Evolutionary conservation across 2,797 vertebrate genomes (phyloP), one percentile per base, ranked within the genome.

Genomic region (Tachyglossus aculeatus): DNA sequence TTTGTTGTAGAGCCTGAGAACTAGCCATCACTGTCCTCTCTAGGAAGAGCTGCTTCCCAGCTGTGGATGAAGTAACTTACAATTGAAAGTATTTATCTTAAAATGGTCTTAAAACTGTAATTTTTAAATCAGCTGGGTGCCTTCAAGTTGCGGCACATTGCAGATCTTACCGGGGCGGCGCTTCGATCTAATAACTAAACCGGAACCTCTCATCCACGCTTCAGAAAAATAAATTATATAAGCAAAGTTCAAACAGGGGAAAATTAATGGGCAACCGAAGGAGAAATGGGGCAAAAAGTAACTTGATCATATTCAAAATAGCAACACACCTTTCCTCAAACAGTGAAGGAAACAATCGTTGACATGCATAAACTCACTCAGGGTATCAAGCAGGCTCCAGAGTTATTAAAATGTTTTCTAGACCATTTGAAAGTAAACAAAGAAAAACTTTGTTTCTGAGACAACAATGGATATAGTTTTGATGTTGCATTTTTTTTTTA

Each of bases 371-470:
- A 22, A 15, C 22, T 41, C 61, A 5, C 2, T 18, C 31, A 0
- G 0, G 9, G 16, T 37, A 2, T 0, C 2, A 9, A 36, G 24
- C 34, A 0, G 13, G 47, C 37, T 37, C 67, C 3, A 2, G 53
- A 1, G 50, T 83, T 43, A 80, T 68, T 50, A 83, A 47, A 77
- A 33, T 22, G 74, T 59, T 71, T 86, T 71, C 80, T 68, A 67
- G 70, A 66, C 66, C 77, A 40, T 53, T 54, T 60, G 27, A 58
- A 54, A 90, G 86, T 56, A 25, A 79, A 88, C 90, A 91, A 84
- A 90, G 90, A 85, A 86, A 88, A 92, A 91, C 88, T 92, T 90
- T 88, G 73, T 81, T 86, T 89, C 4, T 9, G 71, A 86, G 82
- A 89, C 84, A 82, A 84, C 73, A 51, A n/a, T 68, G 64, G 79